Conservation (phyloP, 2,888 invertebrate species). For the Teleiodes luculella region DNA sequence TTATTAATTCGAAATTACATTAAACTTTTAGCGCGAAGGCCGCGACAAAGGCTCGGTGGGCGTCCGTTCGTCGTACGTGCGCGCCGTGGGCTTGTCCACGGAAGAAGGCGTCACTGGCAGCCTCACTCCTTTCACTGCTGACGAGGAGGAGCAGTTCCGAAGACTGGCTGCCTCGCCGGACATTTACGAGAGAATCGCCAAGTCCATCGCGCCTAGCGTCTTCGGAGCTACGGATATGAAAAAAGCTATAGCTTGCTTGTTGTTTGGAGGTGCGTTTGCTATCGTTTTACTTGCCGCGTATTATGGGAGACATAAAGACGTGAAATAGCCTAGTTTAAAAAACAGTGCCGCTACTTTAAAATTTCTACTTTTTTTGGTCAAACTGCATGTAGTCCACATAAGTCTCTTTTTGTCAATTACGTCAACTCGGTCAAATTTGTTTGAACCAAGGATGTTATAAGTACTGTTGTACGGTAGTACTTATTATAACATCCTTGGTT, state of each 20-base stretch:
- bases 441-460: too few relatives aligned
- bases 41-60: conserved; percentile 91
- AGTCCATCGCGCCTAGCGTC: conserved; percentile 97
- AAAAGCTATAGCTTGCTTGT: conserved; percentile 95
- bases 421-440: too few relatives aligned
- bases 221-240: conserved; percentile 97
- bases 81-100: conserved; percentile 94
- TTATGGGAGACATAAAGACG: too few relatives aligned
- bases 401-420: neutral
- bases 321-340: too few relatives aligned
- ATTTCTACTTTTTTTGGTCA: too few relatives aligned
- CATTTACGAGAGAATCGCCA: conserved; percentile 92
- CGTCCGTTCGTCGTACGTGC: conserved; percentile 95
- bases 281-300: too few relatives aligned
- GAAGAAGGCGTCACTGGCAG: conserved; percentile 89
- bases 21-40: conserved; percentile 76
- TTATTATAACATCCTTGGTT: too few relatives aligned
- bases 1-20: neutral
- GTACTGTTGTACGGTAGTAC: too few relatives aligned
- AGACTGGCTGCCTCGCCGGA: conserved; percentile 90
- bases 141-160: conserved; percentile 84
- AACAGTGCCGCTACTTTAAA: too few relatives aligned
- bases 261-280: conserved; percentile 88
- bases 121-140: conserved; percentile 67
- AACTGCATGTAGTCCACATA: neutral